Evolutionary conservation across 2,113 vertebrate genomes (phyloP), one percentile per base, ranked within the genome.

Genomic region (Rhinolophus ferrumequinum): DNA sequence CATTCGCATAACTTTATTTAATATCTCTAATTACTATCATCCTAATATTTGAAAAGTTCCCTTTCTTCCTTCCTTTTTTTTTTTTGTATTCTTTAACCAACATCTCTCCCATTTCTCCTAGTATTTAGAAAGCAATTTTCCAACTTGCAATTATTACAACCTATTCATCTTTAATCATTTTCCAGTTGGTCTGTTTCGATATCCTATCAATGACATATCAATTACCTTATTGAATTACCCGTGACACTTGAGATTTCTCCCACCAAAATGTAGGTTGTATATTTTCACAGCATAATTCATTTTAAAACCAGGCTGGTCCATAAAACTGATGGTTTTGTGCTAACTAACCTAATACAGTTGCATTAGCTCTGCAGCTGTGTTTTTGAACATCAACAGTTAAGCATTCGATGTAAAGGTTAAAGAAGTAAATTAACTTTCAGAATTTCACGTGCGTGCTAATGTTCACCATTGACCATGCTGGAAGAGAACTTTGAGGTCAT

Each of bases 401-500:
- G 69, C 35, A 7, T 12, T n/a, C 21, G 9, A 58, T 5, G 11
- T 41, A 7, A 52, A 81, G 0, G 2, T 47, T 77, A 56, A 44
- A 56, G 47, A 54, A 50, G 58, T 9, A 28, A 88, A 47, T 22
- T 10, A 54, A n/a, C 28, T 26, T 14, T 56, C 77, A 19, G 93
- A 82, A n/a, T n/a, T 56, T 56, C 52, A 30, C 9, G 0, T 92
- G 83, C 18, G 26, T 44, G 28, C 73, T 41, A 1, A 14, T 62
- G 4, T 50, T 94, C 35, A 26, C 85, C 9, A 0, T 4, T 80
- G 72, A 18, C 89, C 18, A 2, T 15, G 72, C 89, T 76, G 35
- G 69, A 81, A 30, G 86, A 94, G 52, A 64, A 72, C 69, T 58
- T 22, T 35, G 93, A 97, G 95, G 87, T 94, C 96, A 87, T 76